Percentiles rank a stretch among this genome's conserved stretches.
phyloP scores from a whole-genome alignment of 1,140 invertebrate genomes.

The Steinernema khuongi region DNA sequence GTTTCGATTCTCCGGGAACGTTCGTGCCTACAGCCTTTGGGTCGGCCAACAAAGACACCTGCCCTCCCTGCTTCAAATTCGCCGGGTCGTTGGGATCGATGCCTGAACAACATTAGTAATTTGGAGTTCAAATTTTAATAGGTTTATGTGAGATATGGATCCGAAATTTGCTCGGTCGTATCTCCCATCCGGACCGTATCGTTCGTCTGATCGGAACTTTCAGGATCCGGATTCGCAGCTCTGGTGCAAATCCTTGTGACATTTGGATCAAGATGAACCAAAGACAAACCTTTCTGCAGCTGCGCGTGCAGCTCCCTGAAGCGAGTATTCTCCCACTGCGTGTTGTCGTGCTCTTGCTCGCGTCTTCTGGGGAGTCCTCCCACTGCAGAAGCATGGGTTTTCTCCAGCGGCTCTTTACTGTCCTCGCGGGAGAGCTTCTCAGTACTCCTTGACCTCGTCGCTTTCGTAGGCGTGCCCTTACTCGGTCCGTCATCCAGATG shows the following conservation, averaged over 20 bases:
- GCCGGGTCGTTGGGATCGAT: background rate
- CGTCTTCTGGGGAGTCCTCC: background rate
- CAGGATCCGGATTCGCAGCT: too few species aligned
- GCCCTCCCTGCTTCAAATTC: background rate
- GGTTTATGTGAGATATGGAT: too few species aligned
- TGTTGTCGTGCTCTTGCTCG: background rate
- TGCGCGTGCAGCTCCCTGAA: background rate
- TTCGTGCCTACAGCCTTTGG: background rate
- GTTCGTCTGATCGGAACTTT: too few species aligned
- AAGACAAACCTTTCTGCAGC: background rate
- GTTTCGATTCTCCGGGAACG: background rate
- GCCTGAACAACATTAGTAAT: too few species aligned
- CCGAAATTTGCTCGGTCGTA: too few species aligned
- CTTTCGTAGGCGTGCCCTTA: too few species aligned
- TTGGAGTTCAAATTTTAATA: background rate
- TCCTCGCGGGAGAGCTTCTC: background rate
- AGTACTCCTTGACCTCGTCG: too few species aligned
- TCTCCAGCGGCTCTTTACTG: too few species aligned
- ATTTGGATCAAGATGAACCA: too few species aligned
- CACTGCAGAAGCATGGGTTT: background rate
- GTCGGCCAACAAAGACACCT: background rate
- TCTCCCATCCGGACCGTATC: too few species aligned
- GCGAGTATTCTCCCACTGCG: conserved; percentile 4
- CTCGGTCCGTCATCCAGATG: too few species aligned
- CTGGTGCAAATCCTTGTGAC: too few species aligned